Base-by-base conservation (phyloP, 2,888 invertebrate species). In the Coelinius sp. region DNA sequence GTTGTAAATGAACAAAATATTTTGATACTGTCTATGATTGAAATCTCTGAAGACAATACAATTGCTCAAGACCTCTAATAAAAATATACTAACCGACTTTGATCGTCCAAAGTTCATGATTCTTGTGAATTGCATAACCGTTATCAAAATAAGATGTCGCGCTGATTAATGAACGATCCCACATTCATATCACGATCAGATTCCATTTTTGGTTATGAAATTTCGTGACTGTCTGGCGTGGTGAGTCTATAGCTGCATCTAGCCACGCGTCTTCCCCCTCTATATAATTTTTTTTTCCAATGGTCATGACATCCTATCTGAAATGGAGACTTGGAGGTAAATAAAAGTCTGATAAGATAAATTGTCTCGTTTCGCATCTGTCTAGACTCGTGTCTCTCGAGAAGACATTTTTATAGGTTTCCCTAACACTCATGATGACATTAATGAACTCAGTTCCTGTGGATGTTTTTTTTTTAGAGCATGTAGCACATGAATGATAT, bases 261-360 rank as follows among this genome's bases (percentile, higher is more conserved):
- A 31, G 59, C 59, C 59, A 59, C 59, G 35, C 59, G 59, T 12
- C 1, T 7, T 35, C 31, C 31, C 20, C 35, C 25, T 8, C 35
- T n/a, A 14, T 24, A n/a, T 12, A n/a, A n/a, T n/a, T n/a, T 14
- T 25, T 25, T 25, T n/a, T 25, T 53, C 27, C 22, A n/a, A n/a
- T 53, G 12, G 14, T 52, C 22, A 24, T n/a, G n/a, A 25, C 24
- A 24, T n/a, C 25, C 6, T 53, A 1, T 49, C 49, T n/a, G n/a
- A n/a, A n/a, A 49, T 22, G n/a, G 14, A 24, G 53, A 59, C 35
- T 35, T 25, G 5, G 8, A 6, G 20, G 17, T 49, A 49, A 49
- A 49, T 10, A 49, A 49, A 20, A 59, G 20, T 27, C n/a, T 35
- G 59, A 59, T 59, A 59, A 59, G 59, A 59, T 59, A 59, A 31